Evolutionary conservation across 2,797 vertebrate species (phyloP).

Genomic region (Ispidina lecontei): DNA sequence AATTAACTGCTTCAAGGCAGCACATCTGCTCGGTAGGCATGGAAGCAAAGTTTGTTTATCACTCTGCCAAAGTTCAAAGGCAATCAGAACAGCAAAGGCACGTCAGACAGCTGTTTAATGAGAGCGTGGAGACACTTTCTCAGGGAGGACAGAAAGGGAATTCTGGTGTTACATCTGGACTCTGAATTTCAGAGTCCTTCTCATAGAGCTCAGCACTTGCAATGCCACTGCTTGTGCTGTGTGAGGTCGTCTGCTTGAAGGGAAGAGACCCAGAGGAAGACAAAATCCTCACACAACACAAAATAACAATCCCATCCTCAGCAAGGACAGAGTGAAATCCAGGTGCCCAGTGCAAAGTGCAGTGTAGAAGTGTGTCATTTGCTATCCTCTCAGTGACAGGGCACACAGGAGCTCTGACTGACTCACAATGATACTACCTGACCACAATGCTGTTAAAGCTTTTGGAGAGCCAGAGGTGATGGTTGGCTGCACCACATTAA

Average conservation of each 20-base stretch:
- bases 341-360: neutral
- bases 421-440: neutral
- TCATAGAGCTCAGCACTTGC: neutral
- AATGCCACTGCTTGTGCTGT: neutral
- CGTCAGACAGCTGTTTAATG: slow-evolving; percentile 14
- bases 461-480: neutral
- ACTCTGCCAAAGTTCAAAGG: slow-evolving; percentile 24
- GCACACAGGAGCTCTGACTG: neutral
- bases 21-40: neutral
- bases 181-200: neutral
- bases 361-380: neutral
- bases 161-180: neutral
- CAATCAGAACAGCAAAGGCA: slow-evolving; percentile 16
- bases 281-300: neutral
- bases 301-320: neutral
- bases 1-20: neutral
- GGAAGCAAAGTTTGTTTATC: slow-evolving; percentile 24
- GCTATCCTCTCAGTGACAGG: neutral
- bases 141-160: neutral
- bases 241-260: neutral
- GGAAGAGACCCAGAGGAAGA: neutral
- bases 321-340: neutral
- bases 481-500: neutral
- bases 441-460: neutral
- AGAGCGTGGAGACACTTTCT: neutral